Evolutionary conservation across 2,888 invertebrate genomes (phyloP).

Genomic region (Drosophila formosana): DNA sequence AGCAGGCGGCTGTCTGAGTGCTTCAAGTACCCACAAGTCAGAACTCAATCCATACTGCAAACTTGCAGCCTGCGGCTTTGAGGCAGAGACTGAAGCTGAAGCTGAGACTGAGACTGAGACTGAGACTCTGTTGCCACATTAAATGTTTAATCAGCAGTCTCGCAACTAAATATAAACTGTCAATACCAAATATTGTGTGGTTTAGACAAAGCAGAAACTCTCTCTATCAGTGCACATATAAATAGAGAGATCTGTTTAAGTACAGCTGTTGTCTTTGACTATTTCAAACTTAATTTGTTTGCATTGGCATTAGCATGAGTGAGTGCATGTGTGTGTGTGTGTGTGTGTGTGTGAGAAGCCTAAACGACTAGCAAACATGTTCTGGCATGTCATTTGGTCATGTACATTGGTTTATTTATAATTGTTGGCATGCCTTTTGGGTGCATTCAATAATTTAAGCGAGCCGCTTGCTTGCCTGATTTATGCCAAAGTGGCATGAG

Average conservation of each 20-base stretch:
- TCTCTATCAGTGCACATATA: slow-evolving; percentile 1
- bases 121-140: slow-evolving; percentile 34
- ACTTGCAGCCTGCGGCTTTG: slow-evolving; percentile 3
- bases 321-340: slow-evolving; percentile 5
- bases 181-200: slow-evolving; percentile 65
- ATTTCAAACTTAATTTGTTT: slow-evolving; percentile 38
- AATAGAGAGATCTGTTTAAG: slow-evolving; percentile 27
- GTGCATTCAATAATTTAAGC: slow-evolving; percentile 39
- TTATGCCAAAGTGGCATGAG: slow-evolving; percentile 14
- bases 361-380: slow-evolving; percentile 27
- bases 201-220: slow-evolving; percentile 4
- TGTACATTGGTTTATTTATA: slow-evolving; percentile 63
- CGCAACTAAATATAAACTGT: slow-evolving; percentile 60
- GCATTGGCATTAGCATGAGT: slow-evolving; percentile 6
- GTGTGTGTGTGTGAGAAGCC: slow-evolving; percentile 4
- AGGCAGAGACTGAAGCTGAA: too few species aligned
- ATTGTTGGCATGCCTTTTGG: slow-evolving; percentile 40
- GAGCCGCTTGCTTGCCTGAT: slow-evolving; percentile 12
- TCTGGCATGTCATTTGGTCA: slow-evolving; percentile 36
- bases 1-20: slow-evolving; percentile 7
- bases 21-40: slow-evolving; percentile 20
- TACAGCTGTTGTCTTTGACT: slow-evolving; percentile 44
- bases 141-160: slow-evolving; percentile 69
- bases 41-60: not conserved
- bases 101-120: not conserved